These are phyloP conservation scores for Venturia canescens DNA, from an alignment of 1,140 invertebrate genomes.

Conservation along the genomic window DNA sequence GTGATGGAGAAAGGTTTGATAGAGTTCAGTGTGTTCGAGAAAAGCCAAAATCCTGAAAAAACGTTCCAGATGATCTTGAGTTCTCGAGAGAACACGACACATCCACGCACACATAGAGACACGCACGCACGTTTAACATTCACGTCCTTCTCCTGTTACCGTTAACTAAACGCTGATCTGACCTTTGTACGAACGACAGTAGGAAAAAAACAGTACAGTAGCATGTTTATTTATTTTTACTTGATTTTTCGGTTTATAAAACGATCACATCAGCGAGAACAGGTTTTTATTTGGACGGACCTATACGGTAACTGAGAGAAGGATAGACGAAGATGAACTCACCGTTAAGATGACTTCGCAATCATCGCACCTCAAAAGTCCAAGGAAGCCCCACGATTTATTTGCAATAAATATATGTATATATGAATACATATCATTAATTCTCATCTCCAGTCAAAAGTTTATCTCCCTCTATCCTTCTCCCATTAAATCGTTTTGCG, in stretches of 20 bases:
- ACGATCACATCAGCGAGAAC: slow-evolving; percentile 49
- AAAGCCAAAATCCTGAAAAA: slow-evolving; percentile 67
- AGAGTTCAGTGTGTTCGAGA: slow-evolving; percentile 47
- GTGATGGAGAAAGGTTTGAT: slow-evolving; percentile 33
- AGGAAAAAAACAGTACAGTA: not conserved
- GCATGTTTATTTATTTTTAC: slow-evolving; percentile 12
- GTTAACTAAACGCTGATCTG: slow-evolving; percentile 52
- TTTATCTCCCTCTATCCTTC: slow-evolving; percentile 75
- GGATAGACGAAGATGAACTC: slow-evolving; percentile 76
- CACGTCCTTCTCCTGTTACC: slow-evolving; percentile 56
- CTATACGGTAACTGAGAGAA: slow-evolving; percentile 72
- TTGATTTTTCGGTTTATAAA: slow-evolving; percentile 38
- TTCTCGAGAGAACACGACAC: slow-evolving; percentile 6
- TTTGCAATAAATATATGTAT: not conserved
- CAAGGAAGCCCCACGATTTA: slow-evolving; percentile 60
- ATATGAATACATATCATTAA: too few relatives aligned
- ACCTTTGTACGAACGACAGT: slow-evolving; percentile 31
- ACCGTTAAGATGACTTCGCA: slow-evolving; percentile 67
- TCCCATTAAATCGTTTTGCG: slow-evolving; percentile 62
- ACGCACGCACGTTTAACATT: slow-evolving; percentile 22
- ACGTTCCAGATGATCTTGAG: slow-evolving; percentile 21
- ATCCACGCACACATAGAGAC: not conserved
- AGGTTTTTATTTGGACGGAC: slow-evolving; percentile 34
- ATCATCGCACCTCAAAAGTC: slow-evolving; percentile 59
- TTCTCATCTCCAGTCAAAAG: slow-evolving; percentile 58